Evolutionary conservation across 2,888 invertebrate genomes (phyloP), one percentile per base, ranked within the genome.

Genomic region (Eurytoma californica): DNA sequence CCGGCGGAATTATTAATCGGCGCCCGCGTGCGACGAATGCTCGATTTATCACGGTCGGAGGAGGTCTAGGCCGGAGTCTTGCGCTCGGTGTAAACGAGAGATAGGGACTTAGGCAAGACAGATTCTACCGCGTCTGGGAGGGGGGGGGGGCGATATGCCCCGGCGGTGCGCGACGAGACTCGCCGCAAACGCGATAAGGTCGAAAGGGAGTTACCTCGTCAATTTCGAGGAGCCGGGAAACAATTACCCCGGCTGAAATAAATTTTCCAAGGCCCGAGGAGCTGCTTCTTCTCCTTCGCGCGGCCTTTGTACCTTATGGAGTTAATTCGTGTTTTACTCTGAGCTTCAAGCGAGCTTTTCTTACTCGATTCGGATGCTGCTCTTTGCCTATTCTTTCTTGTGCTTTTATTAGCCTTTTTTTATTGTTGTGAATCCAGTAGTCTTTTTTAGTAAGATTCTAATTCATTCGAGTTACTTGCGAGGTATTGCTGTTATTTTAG

Each of bases 181-280:
- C 39, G 70, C 77, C 60, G 77, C 51, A 58, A 78, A 68, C 65
- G 55, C 55, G 77, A 77, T 77, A 77, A 77, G 77, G 39, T 58
- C 70, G 39, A 3, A 14, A 14, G 28, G 58, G 74, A 2, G 7
- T 61, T 58, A 60, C 53, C 77, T 58, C 67, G 72, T 78, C 77
- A 78, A 78, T 61, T 78, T 68, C 51, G 28, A 20, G 30, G 16
- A 14, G 14, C 53, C 18, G 28, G 63, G 63, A 70, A 77, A 65
- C 77, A 77, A 77, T 72, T 77, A 77, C 51, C 57, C 53, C 16
- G 20, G 47, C 39, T 55, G 63, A 69, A 69, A 76, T 69, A 57
- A 69, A 76, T 76, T 76, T 73, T 65, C 14, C 60, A 20, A 18
- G 7, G 30, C 4, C 69, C 39, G 39, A 39, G 39, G 39, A 39